Base-by-base conservation (phyloP, 2,888 invertebrate genomes). In the Dioctria rufipes region DNA sequence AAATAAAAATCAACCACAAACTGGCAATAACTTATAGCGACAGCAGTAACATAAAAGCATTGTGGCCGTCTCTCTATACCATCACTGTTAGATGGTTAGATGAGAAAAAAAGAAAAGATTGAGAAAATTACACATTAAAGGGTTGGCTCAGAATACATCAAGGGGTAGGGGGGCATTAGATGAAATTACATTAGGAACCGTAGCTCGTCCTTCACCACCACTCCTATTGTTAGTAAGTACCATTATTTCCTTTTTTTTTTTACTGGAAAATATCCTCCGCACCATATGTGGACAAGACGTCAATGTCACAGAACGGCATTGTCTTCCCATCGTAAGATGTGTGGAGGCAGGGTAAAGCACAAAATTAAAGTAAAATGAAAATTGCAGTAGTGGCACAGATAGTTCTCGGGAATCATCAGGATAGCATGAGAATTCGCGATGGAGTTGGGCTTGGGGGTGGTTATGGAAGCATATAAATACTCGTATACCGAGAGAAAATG, bases 31-130 rank as follows among this genome's bases (percentile, higher is more conserved):
- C 37, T 65, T 65, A 39, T 37, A 40, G 40, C 65, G 40, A 39
- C 65, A 65, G 65, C 65, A 65, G 40, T 37, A 65, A 65, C 40
- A 65, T 40, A 40, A 65, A 65, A 65, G 40, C 58, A 25, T 58
- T 58, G 58, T 58, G n/a, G 58, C 3, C 5, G 11, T 58, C 11
- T 58, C 25, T 11, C 5, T 11, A 11, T 8, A n/a, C 11, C 46
- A 6, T 8, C 46, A 6, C 5, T 6, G 8, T 8, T 46, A 46
- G 8, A 46, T 5, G 8, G 5, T 46, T 5, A 46, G 46, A 46
- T 5, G 46, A 5, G 46, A 46, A 46, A 46, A 46, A 5, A 5
- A n/a, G n/a, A n/a, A n/a, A 46, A 46, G 2, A 46, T 6, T 6
- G 46, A 8, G 46, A 46, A 46, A 5, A 46, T 46, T 25, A 25